Base-by-base conservation (phyloP, 53 echinoderm and acorn worm species). In the Patiria pectinifera region DNA sequence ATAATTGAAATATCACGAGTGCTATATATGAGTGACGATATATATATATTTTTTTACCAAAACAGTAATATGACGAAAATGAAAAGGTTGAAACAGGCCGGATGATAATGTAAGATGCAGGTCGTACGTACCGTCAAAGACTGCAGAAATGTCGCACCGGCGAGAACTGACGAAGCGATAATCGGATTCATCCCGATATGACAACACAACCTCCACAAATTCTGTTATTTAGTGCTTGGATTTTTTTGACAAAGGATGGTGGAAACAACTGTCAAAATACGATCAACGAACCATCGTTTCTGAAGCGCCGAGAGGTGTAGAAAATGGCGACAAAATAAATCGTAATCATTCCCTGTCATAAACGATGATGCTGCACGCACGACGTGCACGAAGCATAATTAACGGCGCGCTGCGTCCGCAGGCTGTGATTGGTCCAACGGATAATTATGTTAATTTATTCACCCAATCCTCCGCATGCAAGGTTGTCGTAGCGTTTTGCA, bases 391-490 rank as follows among this genome's bases (percentile, higher is more conserved):
- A 58, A 75, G 47, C 26, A 46, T 58, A 74, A 86, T 72, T 86
- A 86, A 10, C 25, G 6, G 48, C 69, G 26, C 5, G 13, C 69
- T 9, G 0, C 1, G 35, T n/a, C 11, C 14, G 21, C 15, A 45
- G 10, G 46, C 71, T 44, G 19, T 49, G 13, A 74, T 86, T 86
- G 86, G 86, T n/a, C 24, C 3, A 63, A 12, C 12, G 74, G 45
- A 11, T 74, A 22, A 86, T 86, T 74, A 86, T 86, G 86, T 14
- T 86, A 53, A 86, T 86, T 86, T 86, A 86, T 86, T 48, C 75
- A 10, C 23, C 5, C 19, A 43, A 45, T 59, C 66, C 12, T 9
- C 21, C 19, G 48, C 45, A 5, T 45, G 79, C 79, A 22, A 45
- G 48, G 79, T 79, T 45, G 48, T 47, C 46, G 48, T 74, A 15